Evolutionary conservation across 2,113 vertebrate species (phyloP).

Genomic region (Nestor notabilis): DNA sequence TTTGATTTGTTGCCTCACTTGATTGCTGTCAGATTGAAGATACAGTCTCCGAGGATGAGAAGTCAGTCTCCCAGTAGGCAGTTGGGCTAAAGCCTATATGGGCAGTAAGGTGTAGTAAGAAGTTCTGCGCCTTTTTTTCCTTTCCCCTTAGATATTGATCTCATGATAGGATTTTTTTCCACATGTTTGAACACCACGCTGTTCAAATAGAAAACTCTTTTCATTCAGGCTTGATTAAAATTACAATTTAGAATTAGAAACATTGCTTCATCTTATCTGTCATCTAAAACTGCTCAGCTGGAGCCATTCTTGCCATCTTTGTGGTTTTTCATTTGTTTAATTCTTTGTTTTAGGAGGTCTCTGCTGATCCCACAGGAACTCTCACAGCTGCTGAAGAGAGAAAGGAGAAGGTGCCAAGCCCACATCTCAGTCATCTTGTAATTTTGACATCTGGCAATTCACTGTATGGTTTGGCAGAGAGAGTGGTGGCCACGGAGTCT

Average conservation of each 20-base stretch:
- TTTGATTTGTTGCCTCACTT: not conserved
- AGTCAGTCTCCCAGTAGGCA: not conserved
- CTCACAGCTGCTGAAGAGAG: constrained; percentile 87
- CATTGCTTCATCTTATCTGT: not conserved
- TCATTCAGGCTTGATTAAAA: not conserved
- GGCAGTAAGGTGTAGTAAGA: not conserved
- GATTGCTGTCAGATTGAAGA: not conserved
- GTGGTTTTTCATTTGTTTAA: not conserved
- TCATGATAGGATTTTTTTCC: not conserved
- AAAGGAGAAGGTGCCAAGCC: constrained; percentile 96
- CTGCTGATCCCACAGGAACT: constrained; percentile 77
- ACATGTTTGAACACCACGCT: not conserved
- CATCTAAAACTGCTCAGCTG: not conserved
- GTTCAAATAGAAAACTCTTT: not conserved
- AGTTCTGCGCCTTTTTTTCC: not conserved
- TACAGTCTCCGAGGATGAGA: not conserved
- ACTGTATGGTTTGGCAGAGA: constrained; percentile 91
- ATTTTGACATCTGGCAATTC: constrained; percentile 85
- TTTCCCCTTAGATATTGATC: not conserved
- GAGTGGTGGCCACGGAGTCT: constrained; percentile 96
- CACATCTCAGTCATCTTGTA: constrained; percentile 94
- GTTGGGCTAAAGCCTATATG: not conserved
- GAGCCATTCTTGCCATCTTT: not conserved
- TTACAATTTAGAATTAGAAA: not conserved
- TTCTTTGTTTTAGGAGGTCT: constrained; percentile 82